Evolutionary conservation across 1,140 invertebrate genomes (phyloP).

Genomic region (Heliothis subflexa): DNA sequence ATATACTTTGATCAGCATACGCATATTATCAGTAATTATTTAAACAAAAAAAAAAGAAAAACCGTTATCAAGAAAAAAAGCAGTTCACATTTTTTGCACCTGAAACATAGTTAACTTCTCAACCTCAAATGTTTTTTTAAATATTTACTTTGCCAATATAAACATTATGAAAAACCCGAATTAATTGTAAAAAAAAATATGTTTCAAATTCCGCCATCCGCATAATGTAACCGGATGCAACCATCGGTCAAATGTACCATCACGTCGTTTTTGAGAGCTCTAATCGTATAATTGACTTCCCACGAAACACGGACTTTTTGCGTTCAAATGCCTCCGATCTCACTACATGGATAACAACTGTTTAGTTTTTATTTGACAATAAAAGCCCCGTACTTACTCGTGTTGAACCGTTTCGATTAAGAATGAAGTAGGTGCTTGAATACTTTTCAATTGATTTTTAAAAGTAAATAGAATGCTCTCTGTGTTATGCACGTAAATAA

Average conservation of each 20-base stretch:
- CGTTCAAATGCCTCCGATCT: slow-evolving; percentile 53
- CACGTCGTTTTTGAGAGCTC: slow-evolving; percentile 6
- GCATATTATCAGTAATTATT: too few relatives aligned
- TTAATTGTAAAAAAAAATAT: not conserved
- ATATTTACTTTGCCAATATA: too few relatives aligned
- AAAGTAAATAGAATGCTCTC: not conserved
- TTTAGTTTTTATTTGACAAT: slow-evolving; percentile 43
- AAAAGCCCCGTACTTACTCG: slow-evolving; percentile 11
- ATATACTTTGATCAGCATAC: too few relatives aligned
- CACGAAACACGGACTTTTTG: slow-evolving; percentile 69
- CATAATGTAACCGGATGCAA: slow-evolving; percentile 1
- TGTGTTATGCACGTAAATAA: not conserved
- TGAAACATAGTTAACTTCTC: too few relatives aligned
- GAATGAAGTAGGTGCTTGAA: slow-evolving; percentile 17
- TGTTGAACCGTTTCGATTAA: slow-evolving; percentile 21
- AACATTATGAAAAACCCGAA: too few relatives aligned
- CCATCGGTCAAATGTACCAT: not conserved
- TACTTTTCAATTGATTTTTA: slow-evolving; percentile 21
- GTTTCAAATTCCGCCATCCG: not conserved
- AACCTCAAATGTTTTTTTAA: too few relatives aligned
- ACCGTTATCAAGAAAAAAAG: too few relatives aligned
- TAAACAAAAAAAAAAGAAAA: too few relatives aligned
- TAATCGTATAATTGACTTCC: slow-evolving; percentile 73
- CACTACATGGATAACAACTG: not conserved
- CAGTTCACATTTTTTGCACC: too few relatives aligned